Conservation (phyloP, 1,140 invertebrate species). For the Caerostris extrusa region DNA sequence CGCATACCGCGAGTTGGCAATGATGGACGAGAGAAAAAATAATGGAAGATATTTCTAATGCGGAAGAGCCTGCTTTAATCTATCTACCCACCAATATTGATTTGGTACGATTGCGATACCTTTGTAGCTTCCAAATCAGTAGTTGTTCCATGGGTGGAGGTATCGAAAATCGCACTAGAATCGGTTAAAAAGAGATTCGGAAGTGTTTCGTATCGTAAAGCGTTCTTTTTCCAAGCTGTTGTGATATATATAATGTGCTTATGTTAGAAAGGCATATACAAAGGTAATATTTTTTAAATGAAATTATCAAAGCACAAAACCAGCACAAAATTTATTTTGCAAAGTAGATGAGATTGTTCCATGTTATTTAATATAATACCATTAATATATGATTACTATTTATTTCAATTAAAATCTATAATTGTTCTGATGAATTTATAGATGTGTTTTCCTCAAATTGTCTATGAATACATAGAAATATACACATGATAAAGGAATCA, state of each 20-base stretch:
- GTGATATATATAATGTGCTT: background rate
- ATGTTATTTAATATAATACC: too few species aligned
- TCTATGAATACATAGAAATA: too few species aligned
- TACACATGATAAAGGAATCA: too few species aligned
- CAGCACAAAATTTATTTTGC: too few species aligned
- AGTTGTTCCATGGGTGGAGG: background rate
- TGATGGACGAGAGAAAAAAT: background rate
- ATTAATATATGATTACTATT: too few species aligned
- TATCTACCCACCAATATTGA: background rate
- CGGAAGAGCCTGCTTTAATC: slow-evolving; percentile 52
- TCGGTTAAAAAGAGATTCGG: background rate
- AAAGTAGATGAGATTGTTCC: too few species aligned
- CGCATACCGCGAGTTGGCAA: background rate
- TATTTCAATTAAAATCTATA: too few species aligned
- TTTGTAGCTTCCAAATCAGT: background rate
- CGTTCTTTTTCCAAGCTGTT: background rate
- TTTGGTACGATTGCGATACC: slow-evolving; percentile 18
- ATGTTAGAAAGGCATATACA: slow-evolving; percentile 33
- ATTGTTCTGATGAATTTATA: too few species aligned
- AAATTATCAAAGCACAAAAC: too few species aligned
- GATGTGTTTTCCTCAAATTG: too few species aligned
- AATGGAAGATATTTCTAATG: background rate
- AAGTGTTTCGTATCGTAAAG: background rate
- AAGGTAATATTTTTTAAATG: slow-evolving; percentile 17
- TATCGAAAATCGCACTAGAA: background rate